Evolutionary conservation across 2,888 invertebrate genomes (phyloP).

Genomic region (Pollenia amentaria): DNA sequence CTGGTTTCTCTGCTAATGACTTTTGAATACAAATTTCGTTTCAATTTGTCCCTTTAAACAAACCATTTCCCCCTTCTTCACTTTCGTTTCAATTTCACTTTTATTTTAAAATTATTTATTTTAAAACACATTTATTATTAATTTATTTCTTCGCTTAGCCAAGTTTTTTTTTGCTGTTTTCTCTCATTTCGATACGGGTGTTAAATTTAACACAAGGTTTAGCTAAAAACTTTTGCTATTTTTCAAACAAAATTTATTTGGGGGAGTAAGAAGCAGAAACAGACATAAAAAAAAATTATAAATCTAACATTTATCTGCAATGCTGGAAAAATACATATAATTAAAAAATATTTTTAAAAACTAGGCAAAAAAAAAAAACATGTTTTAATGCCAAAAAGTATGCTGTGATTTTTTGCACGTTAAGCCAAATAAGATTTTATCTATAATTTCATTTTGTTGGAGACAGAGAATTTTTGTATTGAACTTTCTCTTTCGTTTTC

Average conservation of each 20-base stretch:
- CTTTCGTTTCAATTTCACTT: not conserved
- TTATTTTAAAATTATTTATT: not conserved
- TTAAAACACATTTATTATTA: not conserved
- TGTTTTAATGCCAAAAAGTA: constrained; percentile 50
- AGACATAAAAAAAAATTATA: not conserved
- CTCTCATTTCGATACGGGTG: constrained; percentile 35
- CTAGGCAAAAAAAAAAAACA: not conserved
- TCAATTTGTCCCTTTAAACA: not conserved
- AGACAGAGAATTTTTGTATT: not conserved
- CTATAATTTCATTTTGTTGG: constrained; percentile 10
- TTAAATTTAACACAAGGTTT: constrained; percentile 47
- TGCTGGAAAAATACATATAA: constrained; percentile 41
- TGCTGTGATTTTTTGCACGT: constrained; percentile 29
- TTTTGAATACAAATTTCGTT: not conserved
- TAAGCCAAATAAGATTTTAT: constrained; percentile 33
- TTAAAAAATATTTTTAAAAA: constrained; percentile 50
- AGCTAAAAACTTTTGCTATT: not conserved
- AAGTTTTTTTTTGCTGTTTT: constrained; percentile 48
- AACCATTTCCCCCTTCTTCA: too few species aligned
- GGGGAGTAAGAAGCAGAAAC: not conserved
- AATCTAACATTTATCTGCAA: constrained; percentile 48
- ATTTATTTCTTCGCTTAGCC: constrained; percentile 36
- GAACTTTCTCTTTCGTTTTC: not conserved
- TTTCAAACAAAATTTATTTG: not conserved
- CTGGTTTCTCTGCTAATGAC: too few species aligned